Conservation (phyloP, 1,140 invertebrate species). For the Cataglyphis hispanica region DNA sequence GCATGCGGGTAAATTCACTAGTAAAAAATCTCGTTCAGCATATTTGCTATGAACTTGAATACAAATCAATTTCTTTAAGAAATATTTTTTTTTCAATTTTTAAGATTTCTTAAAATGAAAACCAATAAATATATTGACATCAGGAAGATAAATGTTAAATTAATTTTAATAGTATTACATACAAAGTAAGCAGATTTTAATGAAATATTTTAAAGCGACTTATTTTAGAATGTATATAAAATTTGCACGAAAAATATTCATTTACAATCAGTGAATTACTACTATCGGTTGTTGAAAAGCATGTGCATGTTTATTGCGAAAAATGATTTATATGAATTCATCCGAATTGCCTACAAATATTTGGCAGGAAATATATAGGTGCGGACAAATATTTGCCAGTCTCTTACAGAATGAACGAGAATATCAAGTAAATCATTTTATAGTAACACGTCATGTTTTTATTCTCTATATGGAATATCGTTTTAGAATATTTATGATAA, state of each 20-base stretch:
- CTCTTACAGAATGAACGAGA: constrained; percentile 43
- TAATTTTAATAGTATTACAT: constrained; percentile 8
- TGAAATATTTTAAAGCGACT: constrained; percentile 50
- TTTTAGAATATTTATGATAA: neutral
- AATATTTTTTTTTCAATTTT: neutral
- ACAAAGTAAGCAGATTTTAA: constrained; percentile 43
- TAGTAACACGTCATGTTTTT: neutral
- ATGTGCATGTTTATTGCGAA: constrained; percentile 9
- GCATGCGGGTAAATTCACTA: too few relatives aligned
- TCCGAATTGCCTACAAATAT: constrained; percentile 60
- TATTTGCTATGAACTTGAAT: neutral
- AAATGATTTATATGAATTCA: constrained; percentile 56
- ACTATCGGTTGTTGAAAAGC: constrained; percentile 39
- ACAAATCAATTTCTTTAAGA: neutral
- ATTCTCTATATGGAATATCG: neutral
- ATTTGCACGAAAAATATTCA: constrained; percentile 50
- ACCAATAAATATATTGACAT: neutral
- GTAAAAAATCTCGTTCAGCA: neutral
- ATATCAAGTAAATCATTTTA: constrained; percentile 48
- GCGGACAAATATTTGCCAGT: constrained; percentile 60
- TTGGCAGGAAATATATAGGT: constrained; percentile 61
- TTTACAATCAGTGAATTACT: constrained; percentile 39
- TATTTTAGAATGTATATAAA: constrained; percentile 24
- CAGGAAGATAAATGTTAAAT: neutral
- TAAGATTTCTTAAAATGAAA: neutral